Evolutionary conservation across 2,113 vertebrate genomes (phyloP).

Genomic region (Grammomys dolichurus): DNA sequence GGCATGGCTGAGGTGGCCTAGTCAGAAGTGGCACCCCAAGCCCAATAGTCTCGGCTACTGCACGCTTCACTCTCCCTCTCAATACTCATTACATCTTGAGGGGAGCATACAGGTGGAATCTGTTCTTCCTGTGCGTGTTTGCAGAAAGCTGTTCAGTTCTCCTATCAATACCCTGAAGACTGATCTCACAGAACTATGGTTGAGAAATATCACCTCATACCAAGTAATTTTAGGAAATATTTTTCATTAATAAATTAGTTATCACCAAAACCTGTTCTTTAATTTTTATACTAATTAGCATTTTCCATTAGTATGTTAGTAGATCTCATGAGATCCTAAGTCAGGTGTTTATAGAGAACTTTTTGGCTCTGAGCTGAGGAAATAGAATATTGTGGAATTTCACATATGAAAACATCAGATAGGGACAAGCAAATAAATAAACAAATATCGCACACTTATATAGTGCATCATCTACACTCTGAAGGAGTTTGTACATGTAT

Average conservation of each 20-base stretch:
- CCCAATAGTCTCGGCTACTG: background rate
- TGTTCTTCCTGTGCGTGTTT: background rate
- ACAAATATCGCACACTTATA: background rate
- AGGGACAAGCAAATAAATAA: background rate
- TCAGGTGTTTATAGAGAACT: background rate
- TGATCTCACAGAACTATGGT: background rate
- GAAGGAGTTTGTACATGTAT: background rate
- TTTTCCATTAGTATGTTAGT: constrained; percentile 28
- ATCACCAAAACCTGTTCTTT: background rate
- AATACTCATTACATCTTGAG: background rate
- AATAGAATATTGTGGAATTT: constrained; percentile 13
- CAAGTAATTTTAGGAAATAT: constrained; percentile 1
- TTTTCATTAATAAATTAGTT: background rate
- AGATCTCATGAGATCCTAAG: constrained; percentile 7
- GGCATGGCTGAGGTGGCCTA: too few species aligned
- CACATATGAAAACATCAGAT: background rate
- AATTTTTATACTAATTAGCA: background rate
- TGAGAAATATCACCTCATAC: background rate
- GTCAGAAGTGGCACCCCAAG: background rate
- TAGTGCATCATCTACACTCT: background rate
- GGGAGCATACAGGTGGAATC: background rate
- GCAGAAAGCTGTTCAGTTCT: constrained; percentile 3
- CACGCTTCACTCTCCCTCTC: background rate
- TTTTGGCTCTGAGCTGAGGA: constrained; percentile 17
- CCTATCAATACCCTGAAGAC: background rate